Evolutionary conservation across 2,113 vertebrate species (phyloP), one percentile per base, ranked within the genome.

Genomic region (Ptilorrhoa leucosticta): DNA sequence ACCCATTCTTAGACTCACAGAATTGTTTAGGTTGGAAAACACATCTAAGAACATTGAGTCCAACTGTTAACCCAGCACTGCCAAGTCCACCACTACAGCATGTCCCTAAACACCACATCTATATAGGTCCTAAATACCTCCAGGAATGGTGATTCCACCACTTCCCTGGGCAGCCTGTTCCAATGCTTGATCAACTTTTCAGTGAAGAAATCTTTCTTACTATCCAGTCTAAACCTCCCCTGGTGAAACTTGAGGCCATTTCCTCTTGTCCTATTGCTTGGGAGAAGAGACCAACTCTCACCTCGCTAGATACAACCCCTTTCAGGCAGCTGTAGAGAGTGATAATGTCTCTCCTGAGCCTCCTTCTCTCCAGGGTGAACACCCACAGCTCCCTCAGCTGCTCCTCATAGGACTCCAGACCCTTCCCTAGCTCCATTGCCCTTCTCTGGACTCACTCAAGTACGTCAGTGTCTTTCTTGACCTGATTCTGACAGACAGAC

Each of bases 291-390:
- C 9, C 23, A 9, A 23, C 7, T 9, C 13, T 6, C 24, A 53
- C 5, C 16, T 68, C 0, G 0, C 24, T 26, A 30, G 9, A 47
- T 9, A 66, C 8, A 14, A 10, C 7, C 3, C 11, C 28, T 51
- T 28, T 44, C 27, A 57, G 12, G 27, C 3, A 53, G 24, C 12
- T n/a, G 39, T 15, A 53, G 60, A 44, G 7, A 58, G 15, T 12
- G 6, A 24, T 13, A 28, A 42, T 3, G 8, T n/a, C 37, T 51
- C 31, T 22, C 10, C 27, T 9, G 6, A 57, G 14, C 27, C 28
- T 51, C 13, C 50, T 44, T 40, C 27, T 56, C 51, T 45, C 28
- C 44, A 82, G 28, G 19, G 4, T 28, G 21, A 51, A 65, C 23
- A 51, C 3, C 6, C 23, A 7, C 44, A 58, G 10, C 23, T 89